Conservation (phyloP, 1,140 invertebrate species). For the Calycopis cecrops region DNA sequence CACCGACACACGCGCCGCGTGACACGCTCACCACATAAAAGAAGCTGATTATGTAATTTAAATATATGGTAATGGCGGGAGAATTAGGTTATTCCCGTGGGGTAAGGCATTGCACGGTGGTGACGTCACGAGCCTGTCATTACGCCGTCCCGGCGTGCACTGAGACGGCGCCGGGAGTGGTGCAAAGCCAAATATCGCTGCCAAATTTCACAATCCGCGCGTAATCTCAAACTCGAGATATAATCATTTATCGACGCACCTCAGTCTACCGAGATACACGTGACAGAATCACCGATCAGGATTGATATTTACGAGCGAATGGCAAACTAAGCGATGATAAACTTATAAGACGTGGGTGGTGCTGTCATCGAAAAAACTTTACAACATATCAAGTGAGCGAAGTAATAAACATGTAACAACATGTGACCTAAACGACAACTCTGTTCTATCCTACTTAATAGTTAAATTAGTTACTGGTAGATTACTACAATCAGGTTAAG, state of each 20-base stretch:
- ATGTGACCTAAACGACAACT: no score
- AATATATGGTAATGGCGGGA: constrained; percentile 32
- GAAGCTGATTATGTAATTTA: constrained; percentile 30
- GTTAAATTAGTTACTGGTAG: no score
- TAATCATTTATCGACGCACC: constrained; percentile 23
- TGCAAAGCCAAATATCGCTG: constrained; percentile 45
- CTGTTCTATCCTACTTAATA: no score
- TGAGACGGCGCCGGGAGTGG: constrained; percentile 30
- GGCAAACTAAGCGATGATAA: no score
- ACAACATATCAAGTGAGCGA: no score
- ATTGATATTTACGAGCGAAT: no score
- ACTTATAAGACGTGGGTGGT: no score
- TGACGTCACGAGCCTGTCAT: constrained; percentile 40
- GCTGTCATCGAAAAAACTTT: no score
- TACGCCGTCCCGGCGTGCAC: constrained; percentile 34
- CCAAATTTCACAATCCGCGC: constrained; percentile 62
- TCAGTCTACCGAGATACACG: constrained; percentile 1
- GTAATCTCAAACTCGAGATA: constrained; percentile 29
- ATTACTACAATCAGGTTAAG: no score
- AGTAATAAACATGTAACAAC: no score
- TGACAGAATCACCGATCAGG: neutral
- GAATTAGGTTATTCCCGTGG: constrained; percentile 45
- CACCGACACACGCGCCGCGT: neutral
- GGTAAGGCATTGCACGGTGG: constrained; percentile 36
- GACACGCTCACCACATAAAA: constrained; percentile 17